Percentiles rank a stretch among this genome's conserved stretches.
Evolutionary conservation across 2,113 vertebrate genomes (phyloP).

Genomic region (Lepus europaeus): DNA sequence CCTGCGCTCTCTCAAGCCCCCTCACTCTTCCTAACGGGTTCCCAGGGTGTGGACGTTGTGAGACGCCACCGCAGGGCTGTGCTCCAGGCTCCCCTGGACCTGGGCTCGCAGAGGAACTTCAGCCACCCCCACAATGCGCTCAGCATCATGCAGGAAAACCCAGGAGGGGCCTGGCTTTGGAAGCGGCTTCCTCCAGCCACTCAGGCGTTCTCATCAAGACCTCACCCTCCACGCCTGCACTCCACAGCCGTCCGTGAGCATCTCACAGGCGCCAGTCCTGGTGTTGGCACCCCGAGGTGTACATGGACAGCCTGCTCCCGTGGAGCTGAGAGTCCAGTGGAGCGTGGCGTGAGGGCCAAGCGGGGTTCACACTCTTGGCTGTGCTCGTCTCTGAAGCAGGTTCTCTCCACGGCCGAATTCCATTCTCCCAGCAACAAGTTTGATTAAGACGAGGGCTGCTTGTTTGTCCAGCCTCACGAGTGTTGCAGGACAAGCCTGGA

Average conservation of each 20-base stretch:
- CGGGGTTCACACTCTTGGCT: too few species aligned
- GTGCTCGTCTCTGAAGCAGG: not conserved
- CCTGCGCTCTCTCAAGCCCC: too few species aligned
- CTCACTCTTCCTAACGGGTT: too few species aligned
- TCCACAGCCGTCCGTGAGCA: not conserved
- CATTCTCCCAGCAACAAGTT: not conserved
- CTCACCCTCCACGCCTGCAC: not conserved
- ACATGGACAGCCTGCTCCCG: too few species aligned
- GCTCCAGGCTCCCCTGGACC: too few species aligned
- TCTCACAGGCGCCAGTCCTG: not conserved
- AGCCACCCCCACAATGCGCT: too few species aligned
- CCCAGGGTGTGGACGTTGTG: too few species aligned
- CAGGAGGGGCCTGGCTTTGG: not conserved
- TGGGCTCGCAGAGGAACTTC: too few species aligned
- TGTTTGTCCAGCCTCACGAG: not conserved
- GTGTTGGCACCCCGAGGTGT: not conserved
- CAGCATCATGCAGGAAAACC: not conserved
- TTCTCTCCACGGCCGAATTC: not conserved
- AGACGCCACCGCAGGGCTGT: too few species aligned
- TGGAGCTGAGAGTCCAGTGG: too few species aligned
- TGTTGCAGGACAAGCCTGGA: not conserved
- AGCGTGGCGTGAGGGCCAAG: too few species aligned
- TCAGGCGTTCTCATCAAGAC: too few species aligned
- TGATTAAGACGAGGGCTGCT: not conserved
- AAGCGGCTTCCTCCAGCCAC: rapidly evolving